Conservation (phyloP, 1,140 invertebrate genomes). For the Condylostylus longicornis region DNA sequence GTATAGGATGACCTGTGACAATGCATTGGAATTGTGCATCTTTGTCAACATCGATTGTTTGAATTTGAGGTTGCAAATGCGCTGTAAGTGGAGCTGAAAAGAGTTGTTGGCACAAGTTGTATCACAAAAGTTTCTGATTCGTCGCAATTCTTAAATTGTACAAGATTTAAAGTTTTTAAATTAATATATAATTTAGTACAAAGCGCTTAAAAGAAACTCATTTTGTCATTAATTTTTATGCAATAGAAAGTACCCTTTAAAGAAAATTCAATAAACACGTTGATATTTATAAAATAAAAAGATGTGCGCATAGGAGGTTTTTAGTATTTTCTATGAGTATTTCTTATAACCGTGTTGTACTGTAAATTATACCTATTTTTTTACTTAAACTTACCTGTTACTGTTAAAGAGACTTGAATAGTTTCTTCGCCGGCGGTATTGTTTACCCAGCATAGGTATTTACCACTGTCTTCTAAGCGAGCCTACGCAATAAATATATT, state of each 20-base stretch:
- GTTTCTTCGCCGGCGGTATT: conserved; percentile 74
- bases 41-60: conserved; percentile 67
- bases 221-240: no score
- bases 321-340: neutral
- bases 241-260: no score
- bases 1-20: conserved; percentile 67
- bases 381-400: conserved; percentile 40
- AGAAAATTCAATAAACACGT: no score
- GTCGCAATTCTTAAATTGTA: no score
- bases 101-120: no score
- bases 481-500: no score
- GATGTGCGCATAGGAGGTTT: neutral
- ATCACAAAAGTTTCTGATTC: no score
- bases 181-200: no score
- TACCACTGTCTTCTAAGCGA: conserved; percentile 59
- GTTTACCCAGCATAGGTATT: conserved; percentile 75
- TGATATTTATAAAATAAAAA: neutral
- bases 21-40: conserved; percentile 71
- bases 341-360: neutral
- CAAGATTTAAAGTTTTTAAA: no score
- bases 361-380: neutral
- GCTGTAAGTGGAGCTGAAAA: conserved; percentile 52
- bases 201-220: no score
- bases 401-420: conserved; percentile 60
- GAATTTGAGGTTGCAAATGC: conserved; percentile 53